Evolutionary conservation across 2,888 invertebrate species (phyloP).

Genomic region (Macrosiphum euphorbiae): DNA sequence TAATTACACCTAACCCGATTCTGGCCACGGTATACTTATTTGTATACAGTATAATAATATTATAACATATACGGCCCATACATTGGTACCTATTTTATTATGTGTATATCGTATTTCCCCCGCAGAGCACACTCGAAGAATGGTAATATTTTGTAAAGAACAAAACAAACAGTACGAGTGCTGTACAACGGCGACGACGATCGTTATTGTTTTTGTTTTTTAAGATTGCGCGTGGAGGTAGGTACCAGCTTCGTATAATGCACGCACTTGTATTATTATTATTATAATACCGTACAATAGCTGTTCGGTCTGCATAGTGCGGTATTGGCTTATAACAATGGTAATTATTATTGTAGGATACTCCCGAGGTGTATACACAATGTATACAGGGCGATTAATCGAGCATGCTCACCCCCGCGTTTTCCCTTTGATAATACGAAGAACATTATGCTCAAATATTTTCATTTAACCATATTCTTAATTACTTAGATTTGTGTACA

Average conservation of each 20-base stretch:
- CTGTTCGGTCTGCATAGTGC: background rate
- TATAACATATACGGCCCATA: background rate
- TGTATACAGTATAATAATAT: background rate
- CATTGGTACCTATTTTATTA: background rate
- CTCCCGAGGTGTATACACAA: too few species aligned
- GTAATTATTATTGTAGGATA: background rate
- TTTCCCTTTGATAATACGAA: background rate
- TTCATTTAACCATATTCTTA: background rate
- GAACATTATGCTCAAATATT: background rate
- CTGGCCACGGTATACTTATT: background rate
- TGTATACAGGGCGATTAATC: background rate
- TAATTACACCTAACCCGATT: background rate
- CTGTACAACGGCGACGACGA: background rate
- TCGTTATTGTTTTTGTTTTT: background rate
- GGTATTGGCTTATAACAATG: background rate
- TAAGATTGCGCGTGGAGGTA: background rate
- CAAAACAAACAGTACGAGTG: background rate
- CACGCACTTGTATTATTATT: background rate
- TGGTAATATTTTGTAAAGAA: background rate
- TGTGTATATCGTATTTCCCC: background rate
- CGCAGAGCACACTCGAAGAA: background rate
- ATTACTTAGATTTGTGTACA: background rate
- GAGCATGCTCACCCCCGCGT: background rate
- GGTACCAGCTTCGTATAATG: background rate
- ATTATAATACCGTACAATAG: background rate